Conservation (phyloP, 2,888 invertebrate species). For the Conus canariensis region DNA sequence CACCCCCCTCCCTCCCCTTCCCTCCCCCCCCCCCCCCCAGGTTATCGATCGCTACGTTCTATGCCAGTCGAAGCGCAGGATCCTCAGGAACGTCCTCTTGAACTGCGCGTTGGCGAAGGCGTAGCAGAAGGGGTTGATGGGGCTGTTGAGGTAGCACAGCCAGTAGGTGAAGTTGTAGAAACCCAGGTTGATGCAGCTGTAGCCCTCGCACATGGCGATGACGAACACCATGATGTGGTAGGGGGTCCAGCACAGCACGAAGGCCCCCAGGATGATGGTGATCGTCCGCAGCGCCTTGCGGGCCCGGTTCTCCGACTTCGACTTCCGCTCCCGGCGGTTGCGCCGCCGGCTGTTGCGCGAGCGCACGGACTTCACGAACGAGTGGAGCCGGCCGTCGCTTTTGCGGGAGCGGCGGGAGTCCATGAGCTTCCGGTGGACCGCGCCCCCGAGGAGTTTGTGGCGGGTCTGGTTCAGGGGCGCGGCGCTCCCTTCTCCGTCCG, state of each 20-base stretch:
- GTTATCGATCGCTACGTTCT: conserved; percentile 67
- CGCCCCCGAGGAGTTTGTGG: conserved; percentile 26
- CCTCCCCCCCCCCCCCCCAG: not conserved
- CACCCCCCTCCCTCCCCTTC: not conserved
- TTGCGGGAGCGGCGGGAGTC: conserved; percentile 45
- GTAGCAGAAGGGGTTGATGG: conserved; percentile 99
- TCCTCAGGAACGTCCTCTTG: conserved; percentile 97
- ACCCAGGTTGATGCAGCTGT: conserved; percentile 64
- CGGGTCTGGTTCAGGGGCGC: conserved; percentile 36
- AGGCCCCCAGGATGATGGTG: conserved; percentile 98
- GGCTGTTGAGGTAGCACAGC: conserved; percentile 98
- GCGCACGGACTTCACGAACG: conserved; percentile 68
- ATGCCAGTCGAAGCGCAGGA: conserved; percentile 91
- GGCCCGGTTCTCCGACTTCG: conserved; percentile 98
- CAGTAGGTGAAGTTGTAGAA: conserved; percentile 78
- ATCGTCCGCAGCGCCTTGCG: conserved; percentile 98
- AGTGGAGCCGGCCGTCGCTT: conserved; percentile 62
- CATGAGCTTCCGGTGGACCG: conserved; percentile 39
- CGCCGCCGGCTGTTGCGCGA: conserved; percentile 57
- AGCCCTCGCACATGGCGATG: conserved; percentile 91
- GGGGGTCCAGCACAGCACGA: conserved; percentile 98
- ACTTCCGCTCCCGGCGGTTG: conserved; percentile 85
- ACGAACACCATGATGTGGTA: conserved; percentile 98
- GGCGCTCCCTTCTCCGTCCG: conserved; percentile 30
- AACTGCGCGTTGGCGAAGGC: conserved; percentile 99